A percentile compares a stretch with the other conserved stretches of the same genome.
Evolutionary conservation across 2,113 vertebrate species (phyloP).

Genomic region (Neogobius melanostomus): DNA sequence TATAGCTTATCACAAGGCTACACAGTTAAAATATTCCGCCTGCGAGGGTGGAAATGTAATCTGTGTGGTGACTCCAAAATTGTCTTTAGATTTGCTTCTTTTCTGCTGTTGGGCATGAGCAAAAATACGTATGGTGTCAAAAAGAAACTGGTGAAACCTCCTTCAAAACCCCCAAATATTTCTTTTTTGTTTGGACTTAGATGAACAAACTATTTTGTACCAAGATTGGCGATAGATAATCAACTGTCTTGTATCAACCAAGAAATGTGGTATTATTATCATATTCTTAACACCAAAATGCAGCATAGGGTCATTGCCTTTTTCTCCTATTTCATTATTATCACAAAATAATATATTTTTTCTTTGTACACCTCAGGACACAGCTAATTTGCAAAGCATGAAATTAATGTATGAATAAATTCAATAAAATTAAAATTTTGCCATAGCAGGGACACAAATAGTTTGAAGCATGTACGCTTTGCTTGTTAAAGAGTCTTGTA

Average conservation of each 20-base stretch:
- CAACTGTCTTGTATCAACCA: no score
- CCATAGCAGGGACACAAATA: background rate
- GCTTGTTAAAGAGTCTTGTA: background rate
- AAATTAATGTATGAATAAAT: conserved; percentile 2
- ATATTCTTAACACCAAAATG: no score
- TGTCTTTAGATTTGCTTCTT: conserved; percentile 58
- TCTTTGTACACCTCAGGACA: background rate
- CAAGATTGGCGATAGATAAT: no score
- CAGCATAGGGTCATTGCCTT: no score
- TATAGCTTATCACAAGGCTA: conserved; percentile 64
- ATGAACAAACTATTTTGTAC: no score
- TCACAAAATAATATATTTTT: background rate
- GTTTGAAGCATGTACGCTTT: conserved; percentile 3
- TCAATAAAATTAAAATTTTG: background rate
- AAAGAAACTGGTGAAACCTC: conserved; percentile 57
- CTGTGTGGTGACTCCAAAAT: conserved; percentile 64
- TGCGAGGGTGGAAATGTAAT: conserved; percentile 72
- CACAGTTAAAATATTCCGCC: conserved; percentile 70
- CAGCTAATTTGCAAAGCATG: background rate
- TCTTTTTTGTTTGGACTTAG: no score
- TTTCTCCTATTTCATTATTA: no score
- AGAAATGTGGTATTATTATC: no score
- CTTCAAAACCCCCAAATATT: no score
- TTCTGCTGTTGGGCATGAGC: conserved; percentile 57
- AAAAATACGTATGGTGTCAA: conserved; percentile 60